Evolutionary conservation across 2,113 vertebrate genomes (phyloP), one percentile per base, ranked within the genome.

Genomic region (Oriolus oriolus): DNA sequence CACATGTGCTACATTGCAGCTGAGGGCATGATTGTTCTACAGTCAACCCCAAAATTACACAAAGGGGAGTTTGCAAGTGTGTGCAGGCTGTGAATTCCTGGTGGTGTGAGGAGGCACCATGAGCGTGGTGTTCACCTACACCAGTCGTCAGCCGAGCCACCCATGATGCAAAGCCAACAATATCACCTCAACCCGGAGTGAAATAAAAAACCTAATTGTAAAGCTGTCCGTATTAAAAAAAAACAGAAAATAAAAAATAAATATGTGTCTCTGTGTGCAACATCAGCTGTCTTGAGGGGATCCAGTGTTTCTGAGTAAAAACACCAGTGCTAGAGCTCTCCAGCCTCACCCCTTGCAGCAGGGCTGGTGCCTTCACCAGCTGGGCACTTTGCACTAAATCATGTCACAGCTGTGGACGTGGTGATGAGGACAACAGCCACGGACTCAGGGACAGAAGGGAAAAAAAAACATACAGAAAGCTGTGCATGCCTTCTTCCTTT

Each of bases 401-500:
- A 2, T 27, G 33, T 21, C 68, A 41, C 35, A 68, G 0, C 24
- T 39, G 24, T 31, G 63, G 56, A 26, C 0, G 0, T 2, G 39
- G 39, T 16, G 27, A 52, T 31, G 45, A 15, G 14, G 44, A 42
- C 1, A 7, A 35, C 7, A 11, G 11, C n/a, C 77, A 17, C 1
- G 1, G 57, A 49, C 19, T 28, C 16, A 13, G 27, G 9, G 8
- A 16, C 24, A 85, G 37, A 84, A 91, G 8, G 28, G 22, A 3
- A 22, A 68, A 59, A 59, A 56, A 93, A 42, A 3, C 11, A 8
- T 0, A 11, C 1, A 83, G 45, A 73, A 41, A 89, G 2, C 41
- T 59, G 16, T 42, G 42, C 64, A 16, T 1, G 1, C 15, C 9
- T 30, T 74, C 77, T 86, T 54, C 31, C n/a, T 90, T 59, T 54